Conservation (phyloP, 2,797 vertebrate species). For the Hozukius guyotensis region DNA sequence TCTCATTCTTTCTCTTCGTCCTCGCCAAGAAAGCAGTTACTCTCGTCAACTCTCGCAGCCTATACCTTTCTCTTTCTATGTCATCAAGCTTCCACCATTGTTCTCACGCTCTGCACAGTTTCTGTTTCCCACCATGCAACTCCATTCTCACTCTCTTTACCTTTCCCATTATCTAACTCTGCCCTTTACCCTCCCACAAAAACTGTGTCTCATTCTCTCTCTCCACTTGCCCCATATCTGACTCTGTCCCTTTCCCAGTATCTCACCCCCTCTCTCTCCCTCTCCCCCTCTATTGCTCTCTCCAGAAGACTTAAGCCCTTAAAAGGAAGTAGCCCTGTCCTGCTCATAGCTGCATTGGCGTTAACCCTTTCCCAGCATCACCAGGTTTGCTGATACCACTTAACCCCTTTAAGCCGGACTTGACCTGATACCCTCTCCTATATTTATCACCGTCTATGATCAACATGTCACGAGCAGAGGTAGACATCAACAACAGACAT, state of each 20-base stretch:
- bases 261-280: conserved; percentile 23
- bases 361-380: conserved; percentile 71
- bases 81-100: conserved; percentile 21
- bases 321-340: conserved; percentile 78
- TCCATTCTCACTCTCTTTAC: conserved; percentile 32
- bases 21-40: not conserved
- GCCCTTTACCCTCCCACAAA: conserved; percentile 32
- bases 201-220: not conserved
- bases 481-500: not conserved
- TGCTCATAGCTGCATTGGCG: conserved; percentile 47
- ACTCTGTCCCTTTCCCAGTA: conserved; percentile 51
- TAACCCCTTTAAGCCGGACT: conserved; percentile 20
- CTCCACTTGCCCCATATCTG: conserved; percentile 33
- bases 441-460: not conserved
- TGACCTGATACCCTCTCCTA: not conserved
- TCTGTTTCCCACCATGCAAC: conserved; percentile 30
- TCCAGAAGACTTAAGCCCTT: conserved; percentile 72
- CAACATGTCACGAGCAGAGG: not conserved
- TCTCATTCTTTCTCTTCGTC: not conserved
- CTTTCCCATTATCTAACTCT: conserved; percentile 40
- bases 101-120: conserved; percentile 40
- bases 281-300: conserved; percentile 35
- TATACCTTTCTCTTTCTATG: not conserved
- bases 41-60: not conserved
- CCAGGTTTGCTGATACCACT: conserved; percentile 8